Conservation (phyloP, 2,113 vertebrate species). For the Zootoca vivipara region DNA sequence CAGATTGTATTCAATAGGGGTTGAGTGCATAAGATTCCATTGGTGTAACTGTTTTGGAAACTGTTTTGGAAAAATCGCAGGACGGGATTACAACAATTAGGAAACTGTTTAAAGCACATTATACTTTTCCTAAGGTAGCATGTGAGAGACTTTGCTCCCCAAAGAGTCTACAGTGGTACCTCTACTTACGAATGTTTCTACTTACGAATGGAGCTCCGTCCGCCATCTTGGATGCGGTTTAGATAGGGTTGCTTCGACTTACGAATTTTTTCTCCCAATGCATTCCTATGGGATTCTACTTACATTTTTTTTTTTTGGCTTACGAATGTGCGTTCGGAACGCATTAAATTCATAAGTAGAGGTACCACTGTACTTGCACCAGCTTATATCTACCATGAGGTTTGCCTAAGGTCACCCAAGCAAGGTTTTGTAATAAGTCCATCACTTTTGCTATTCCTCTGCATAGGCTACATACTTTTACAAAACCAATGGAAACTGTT, state of each 20-base stretch:
- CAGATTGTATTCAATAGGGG: not conserved
- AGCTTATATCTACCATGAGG: not conserved
- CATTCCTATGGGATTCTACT: no score
- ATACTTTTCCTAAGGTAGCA: not conserved
- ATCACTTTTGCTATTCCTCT: not conserved
- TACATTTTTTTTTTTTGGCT: no score
- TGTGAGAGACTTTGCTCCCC: not conserved
- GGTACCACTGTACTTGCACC: no score
- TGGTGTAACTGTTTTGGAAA: no score
- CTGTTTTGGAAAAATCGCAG: not conserved
- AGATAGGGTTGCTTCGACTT: no score
- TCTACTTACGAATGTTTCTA: no score
- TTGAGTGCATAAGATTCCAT: not conserved
- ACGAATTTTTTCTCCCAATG: no score
- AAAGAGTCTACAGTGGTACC: no score
- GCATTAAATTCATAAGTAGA: no score
- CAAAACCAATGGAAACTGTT: not conserved
- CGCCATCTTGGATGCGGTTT: no score
- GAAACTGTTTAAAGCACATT: not conserved
- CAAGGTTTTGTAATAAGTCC: not conserved
- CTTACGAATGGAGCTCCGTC: no score
- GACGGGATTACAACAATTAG: not conserved
- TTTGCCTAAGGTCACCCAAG: not conserved
- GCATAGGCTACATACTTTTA: not conserved
- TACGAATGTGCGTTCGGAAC: no score